Evolutionary conservation across 2,113 vertebrate species (phyloP).

Genomic region (Bungarus multicinctus): DNA sequence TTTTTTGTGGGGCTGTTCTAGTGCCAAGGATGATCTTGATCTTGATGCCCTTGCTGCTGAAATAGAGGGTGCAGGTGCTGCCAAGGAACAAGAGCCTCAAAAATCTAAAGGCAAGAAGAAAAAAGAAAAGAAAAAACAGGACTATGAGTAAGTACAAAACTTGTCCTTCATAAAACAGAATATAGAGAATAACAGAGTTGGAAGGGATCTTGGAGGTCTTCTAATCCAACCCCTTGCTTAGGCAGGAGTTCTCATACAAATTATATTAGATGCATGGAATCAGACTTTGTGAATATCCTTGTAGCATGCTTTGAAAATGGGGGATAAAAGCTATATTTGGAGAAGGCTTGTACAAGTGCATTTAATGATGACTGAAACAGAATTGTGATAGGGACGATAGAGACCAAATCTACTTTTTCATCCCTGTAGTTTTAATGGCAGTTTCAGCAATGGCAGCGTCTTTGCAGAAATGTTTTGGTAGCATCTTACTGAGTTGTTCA

Average conservation of each 20-base stretch:
- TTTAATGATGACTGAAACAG: not conserved
- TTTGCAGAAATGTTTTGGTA: not conserved
- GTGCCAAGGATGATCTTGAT: slow-evolving; percentile 89
- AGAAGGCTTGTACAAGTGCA: not conserved
- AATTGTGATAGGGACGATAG: not conserved
- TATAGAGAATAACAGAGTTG: no score
- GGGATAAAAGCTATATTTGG: not conserved
- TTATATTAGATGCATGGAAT: not conserved
- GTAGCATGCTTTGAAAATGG: not conserved
- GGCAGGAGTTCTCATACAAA: not conserved
- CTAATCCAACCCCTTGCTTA: no score
- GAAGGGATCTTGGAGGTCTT: no score
- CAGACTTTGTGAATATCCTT: not conserved
- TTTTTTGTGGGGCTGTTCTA: slow-evolving; percentile 51
- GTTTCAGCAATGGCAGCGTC: not conserved
- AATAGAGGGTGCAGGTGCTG: slow-evolving; percentile 94
- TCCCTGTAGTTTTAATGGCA: not conserved
- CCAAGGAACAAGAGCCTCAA: slow-evolving; percentile 83
- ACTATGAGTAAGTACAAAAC: slow-evolving; percentile 81
- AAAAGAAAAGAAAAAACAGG: slow-evolving; percentile 87
- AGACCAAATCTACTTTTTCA: not conserved
- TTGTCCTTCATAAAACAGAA: not conserved
- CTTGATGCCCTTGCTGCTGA: slow-evolving; percentile 95
- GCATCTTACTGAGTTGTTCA: not conserved
- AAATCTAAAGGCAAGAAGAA: slow-evolving; percentile 91